Evolutionary conservation across 2,888 invertebrate species (phyloP), one percentile per base, ranked within the genome.

Genomic region (Euproctis similis): DNA sequence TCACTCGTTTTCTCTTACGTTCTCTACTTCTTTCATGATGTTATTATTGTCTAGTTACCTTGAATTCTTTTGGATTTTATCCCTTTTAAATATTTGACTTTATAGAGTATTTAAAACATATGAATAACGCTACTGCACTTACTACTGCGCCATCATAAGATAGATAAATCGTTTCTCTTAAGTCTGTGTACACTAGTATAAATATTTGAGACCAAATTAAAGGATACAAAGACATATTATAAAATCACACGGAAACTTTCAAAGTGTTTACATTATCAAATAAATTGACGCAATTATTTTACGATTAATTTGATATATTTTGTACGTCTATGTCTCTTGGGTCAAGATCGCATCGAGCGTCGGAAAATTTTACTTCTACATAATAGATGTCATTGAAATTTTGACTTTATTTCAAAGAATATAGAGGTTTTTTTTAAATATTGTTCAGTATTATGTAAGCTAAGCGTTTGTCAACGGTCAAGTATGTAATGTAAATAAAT

Each of bases 291-390:
- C 37, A 30, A 34, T 39, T 31, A 29, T 20, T 8, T n/a, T 16
- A 24, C 48, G 52, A 58, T 59, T 53, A 57, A 62, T 59, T 53
- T 28, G 44, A 51, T 57, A 47, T 51, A 46, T 56, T 59, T 59
- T 50, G 31, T 57, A 60, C n/a, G n/a, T n/a, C n/a, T n/a, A n/a
- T n/a, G n/a, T 39, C 46, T 61, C 59, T 47, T 44, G 38, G 55
- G 53, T 65, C 56, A 64, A 63, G 61, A 62, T 34, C 60, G 42
- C 40, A 51, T 30, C 36, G 33, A 41, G 34, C 44, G 32, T 41
- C 34, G 48, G 54, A 57, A 53, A 61, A 55, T 52, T 55, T 52
- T 50, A 43, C 39, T 39, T 34, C 28, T 26, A 30, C 7, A 24
- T 18, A 31, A 20, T 20, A 10, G 31, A 11, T 26, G 24, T 30